Base-by-base conservation (phyloP, 2,888 invertebrate genomes). In the Tridacna crocea region DNA sequence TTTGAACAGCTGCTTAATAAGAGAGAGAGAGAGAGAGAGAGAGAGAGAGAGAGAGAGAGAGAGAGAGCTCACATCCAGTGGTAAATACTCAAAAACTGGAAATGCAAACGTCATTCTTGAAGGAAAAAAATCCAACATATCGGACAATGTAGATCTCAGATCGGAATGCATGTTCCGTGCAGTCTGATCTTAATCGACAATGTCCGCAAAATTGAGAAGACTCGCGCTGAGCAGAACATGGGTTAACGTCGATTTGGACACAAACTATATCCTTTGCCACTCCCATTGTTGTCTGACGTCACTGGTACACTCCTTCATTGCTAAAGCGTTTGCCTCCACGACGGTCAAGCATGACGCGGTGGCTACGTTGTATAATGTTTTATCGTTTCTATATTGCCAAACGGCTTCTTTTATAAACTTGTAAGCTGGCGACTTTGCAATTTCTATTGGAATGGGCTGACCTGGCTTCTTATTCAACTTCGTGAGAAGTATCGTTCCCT, bases 401-500 rank as follows among this genome's bases (percentile, higher is more conserved):
- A 47, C 47, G 0, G 70, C 70, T 22, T 70, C 51, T 24, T 51
- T 70, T 12, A 70, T 51, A 51, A n/a, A 48, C 24, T 51, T 51
- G 51, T 70, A 51, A 8, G 70, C 19, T 11, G 22, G n/a, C 22
- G 70, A 70, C n/a, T 51, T 70, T 22, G 24, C 47, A 22, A 70
- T 51, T 17, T 70, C 70, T 11, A 51, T 8, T 4, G 51, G 12
- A 22, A 24, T 4, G 4, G 11, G 48, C 17, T 19, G 11, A 51
- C 12, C 61, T 6, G 3, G 24, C 26, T 63, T 48, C 26, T 17
- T 19, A 17, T 75, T 46, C 19, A 19, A 13, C n/a, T 17, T 66
- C 0, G 55, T 46, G 17, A 48, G 51, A 24, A 75, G 51, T n/a
- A 66, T 22, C 19, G 75, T 51, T 17, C 77, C 79, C 47, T 77